A percentile compares a stretch with the other conserved stretches of the same genome.
These are phyloP conservation scores for Steinernema carpocapsae DNA, from an alignment of 2,888 invertebrate species.

Conservation along the genomic window DNA sequence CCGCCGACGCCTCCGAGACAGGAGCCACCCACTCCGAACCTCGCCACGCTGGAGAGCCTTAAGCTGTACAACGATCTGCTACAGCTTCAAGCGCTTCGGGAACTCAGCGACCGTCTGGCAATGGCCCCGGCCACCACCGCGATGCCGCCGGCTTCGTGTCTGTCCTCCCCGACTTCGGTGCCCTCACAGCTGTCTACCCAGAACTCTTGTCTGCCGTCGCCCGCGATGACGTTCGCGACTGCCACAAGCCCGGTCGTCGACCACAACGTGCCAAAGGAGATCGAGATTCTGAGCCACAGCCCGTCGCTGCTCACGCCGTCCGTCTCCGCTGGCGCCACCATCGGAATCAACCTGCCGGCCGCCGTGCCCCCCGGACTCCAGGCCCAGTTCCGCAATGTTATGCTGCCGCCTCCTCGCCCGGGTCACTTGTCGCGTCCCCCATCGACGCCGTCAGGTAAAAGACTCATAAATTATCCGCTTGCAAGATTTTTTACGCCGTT, in stretches of 20 bases:
- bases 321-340: not conserved
- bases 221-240: not conserved
- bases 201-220: constrained; percentile 2
- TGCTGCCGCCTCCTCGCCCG: not conserved
- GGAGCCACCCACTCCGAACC: not conserved
- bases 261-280: not conserved
- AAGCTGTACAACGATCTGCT: constrained; percentile 6
- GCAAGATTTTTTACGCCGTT: not conserved
- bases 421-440: not conserved
- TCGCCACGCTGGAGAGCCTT: not conserved
- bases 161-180: not conserved
- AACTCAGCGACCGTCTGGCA: not conserved
- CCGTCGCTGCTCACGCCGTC: not conserved
- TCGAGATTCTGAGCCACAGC: not conserved
- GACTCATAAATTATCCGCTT: not conserved
- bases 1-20: too few relatives aligned
- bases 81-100: not conserved
- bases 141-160: not conserved
- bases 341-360: not conserved
- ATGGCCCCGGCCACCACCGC: not conserved
- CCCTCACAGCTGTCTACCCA: constrained; percentile 2
- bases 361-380: not conserved
- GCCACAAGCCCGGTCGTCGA: not conserved
- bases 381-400: not conserved
- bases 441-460: not conserved